A percentile compares a stretch with the other conserved stretches of the same genome.
phyloP scores from a whole-genome alignment of 2,888 invertebrate genomes.

The Eupelmus urozonus region DNA sequence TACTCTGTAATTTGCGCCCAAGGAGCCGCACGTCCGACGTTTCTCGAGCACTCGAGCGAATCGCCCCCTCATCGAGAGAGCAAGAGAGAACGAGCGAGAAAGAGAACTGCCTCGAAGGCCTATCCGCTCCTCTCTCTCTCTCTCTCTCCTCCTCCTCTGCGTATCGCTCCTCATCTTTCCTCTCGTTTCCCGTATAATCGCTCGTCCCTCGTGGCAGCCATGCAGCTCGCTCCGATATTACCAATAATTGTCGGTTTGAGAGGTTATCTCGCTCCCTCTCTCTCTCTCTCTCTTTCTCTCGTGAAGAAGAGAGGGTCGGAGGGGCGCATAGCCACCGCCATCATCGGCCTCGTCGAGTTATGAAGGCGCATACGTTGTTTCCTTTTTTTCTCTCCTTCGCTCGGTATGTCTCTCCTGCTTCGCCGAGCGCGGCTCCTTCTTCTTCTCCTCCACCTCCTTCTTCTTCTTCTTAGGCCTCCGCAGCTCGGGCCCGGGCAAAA shows the following conservation, averaged over 20 bases:
- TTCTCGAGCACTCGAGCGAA: conserved; percentile 62
- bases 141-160: conserved; percentile 31
- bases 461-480: no score
- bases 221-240: conserved; percentile 71
- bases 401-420: conserved; percentile 1
- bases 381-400: conserved; percentile 40
- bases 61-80: conserved; percentile 24
- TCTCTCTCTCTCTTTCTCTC: background rate
- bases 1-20: conserved; percentile 68
- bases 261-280: conserved; percentile 69
- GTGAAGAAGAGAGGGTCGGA: conserved; percentile 57
- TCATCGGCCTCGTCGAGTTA: conserved; percentile 67
- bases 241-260: conserved; percentile 76
- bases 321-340: conserved; percentile 11
- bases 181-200: conserved; percentile 61
- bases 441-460: background rate
- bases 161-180: conserved; percentile 56
- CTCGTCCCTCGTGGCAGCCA: conserved; percentile 52
- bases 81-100: background rate
- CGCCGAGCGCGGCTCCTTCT: background rate
- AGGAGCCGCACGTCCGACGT: conserved; percentile 69
- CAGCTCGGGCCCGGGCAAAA: conserved; percentile 9
- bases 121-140: conserved; percentile 14
- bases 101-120: conserved; percentile 34
- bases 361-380: conserved; percentile 64